These are phyloP conservation scores for Agrilus mali DNA, from an alignment of 2,888 invertebrate species.

Conservation along the genomic window DNA sequence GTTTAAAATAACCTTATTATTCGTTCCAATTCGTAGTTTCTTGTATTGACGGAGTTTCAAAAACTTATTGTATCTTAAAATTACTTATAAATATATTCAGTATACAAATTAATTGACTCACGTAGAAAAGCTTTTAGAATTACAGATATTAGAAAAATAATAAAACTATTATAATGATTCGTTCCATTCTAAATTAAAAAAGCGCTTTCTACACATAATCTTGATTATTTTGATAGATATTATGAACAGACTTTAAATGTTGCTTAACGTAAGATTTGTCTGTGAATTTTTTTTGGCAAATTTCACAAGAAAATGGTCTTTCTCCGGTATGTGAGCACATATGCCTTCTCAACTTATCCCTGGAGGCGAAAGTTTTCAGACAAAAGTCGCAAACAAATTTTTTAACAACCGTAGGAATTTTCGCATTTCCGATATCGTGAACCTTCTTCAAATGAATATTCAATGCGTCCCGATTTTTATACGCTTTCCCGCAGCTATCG, in stretches of 20 bases:
- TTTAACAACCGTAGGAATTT: conserved; percentile 26
- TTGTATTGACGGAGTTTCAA: too few relatives aligned
- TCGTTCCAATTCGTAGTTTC: too few relatives aligned
- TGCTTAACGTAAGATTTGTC: conserved; percentile 23
- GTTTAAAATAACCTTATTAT: too few relatives aligned
- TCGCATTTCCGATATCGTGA: conserved; percentile 32
- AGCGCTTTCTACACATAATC: neutral
- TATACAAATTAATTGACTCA: too few relatives aligned
- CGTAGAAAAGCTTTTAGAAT: too few relatives aligned
- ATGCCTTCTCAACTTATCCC: conserved; percentile 21
- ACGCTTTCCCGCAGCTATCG: conserved; percentile 37
- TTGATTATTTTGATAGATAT: conserved; percentile 6
- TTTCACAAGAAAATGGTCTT: conserved; percentile 19
- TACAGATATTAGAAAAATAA: too few relatives aligned
- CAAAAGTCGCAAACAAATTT: conserved; percentile 24
- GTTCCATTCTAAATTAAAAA: too few relatives aligned
- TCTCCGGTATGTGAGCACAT: conserved; percentile 21
- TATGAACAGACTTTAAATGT: conserved; percentile 21
- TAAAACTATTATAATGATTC: too few relatives aligned
- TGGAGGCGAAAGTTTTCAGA: conserved; percentile 29
- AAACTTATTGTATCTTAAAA: too few relatives aligned
- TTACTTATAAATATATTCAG: too few relatives aligned
- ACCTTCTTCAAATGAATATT: conserved; percentile 39
- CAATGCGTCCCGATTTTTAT: conserved; percentile 33
- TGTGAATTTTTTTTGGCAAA: conserved; percentile 21